phyloP scores from a whole-genome alignment of 2,888 invertebrate genomes.

The Oscheius onirici region DNA sequence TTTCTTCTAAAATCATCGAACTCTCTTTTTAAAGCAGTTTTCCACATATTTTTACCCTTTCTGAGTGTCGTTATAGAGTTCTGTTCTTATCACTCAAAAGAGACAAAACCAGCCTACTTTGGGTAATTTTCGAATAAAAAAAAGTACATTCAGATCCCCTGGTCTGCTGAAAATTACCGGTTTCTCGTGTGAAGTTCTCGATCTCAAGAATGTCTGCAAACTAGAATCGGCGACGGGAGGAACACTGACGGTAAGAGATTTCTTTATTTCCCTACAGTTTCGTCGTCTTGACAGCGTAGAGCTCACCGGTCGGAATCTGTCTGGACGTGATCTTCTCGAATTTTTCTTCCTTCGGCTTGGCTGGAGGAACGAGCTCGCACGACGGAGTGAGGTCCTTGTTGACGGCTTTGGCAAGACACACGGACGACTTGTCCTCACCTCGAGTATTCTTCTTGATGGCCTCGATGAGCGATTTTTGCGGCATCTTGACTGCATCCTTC shows the following conservation, averaged over 20 bases:
- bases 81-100: too few species aligned
- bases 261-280: neutral
- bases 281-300: neutral
- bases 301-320: slow-evolving; percentile 3
- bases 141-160: slow-evolving; percentile 57
- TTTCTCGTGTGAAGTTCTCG: slow-evolving; percentile 66
- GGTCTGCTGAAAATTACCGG: slow-evolving; percentile 64
- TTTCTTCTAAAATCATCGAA: neutral
- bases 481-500: neutral
- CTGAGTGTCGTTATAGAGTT: too few species aligned
- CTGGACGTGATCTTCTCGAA: neutral
- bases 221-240: slow-evolving; percentile 31
- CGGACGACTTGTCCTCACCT: too few species aligned
- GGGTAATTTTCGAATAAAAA: too few species aligned
- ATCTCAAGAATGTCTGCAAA: slow-evolving; percentile 63
- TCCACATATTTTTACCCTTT: too few species aligned
- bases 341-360: too few species aligned
- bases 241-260: slow-evolving; percentile 9
- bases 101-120: too few species aligned
- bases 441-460: too few species aligned
- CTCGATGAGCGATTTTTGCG: too few species aligned
- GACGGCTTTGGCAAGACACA: neutral
- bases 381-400: neutral
- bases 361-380: too few species aligned
- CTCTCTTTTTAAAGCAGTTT: too few species aligned